Conservation (phyloP, 2,113 vertebrate species). For the pig (Sus scrofa) region T2T-Sscrofa CM000818.6:114276501-114277000, state of each 20-base stretch:
- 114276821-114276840: not conserved
- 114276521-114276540: not conserved
- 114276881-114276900: not conserved
- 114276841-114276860: not conserved
- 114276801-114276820: not conserved
- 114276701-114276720: not conserved
- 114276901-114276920: not conserved
- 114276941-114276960: not conserved
- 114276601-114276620: not conserved
- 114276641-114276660: not conserved
- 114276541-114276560: not conserved
- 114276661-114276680: not conserved
- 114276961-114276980: conserved; percentile 3
- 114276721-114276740: not conserved
- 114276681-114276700: not conserved
- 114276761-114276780: not conserved
- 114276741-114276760: conserved; percentile 19
- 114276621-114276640: not conserved
- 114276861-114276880: not conserved
- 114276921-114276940: not conserved
- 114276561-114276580: not conserved
- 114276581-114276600: not conserved
- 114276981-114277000: not conserved
- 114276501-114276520: not conserved
- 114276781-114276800: not conserved